Conservation (phyloP, 30 jellyfish, hydroid and myxozoan genomes). For the Nemopilema nomurai region DNA sequence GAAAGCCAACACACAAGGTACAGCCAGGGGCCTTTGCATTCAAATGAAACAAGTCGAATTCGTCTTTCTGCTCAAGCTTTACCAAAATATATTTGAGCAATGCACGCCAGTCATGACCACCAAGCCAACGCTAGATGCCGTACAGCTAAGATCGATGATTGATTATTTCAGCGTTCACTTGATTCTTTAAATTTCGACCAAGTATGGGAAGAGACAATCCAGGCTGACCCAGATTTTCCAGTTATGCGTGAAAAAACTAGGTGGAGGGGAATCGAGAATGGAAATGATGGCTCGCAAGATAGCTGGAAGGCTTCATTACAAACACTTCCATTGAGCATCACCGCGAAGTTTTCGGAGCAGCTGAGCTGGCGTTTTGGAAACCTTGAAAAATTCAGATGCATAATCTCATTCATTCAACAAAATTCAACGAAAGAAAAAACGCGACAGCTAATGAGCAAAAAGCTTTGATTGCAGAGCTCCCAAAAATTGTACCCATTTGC, state of each 20-base stretch:
- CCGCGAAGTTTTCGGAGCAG: constrained; percentile 33
- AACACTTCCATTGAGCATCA: neutral
- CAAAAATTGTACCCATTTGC: constrained; percentile 55
- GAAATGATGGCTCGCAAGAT: constrained; percentile 33
- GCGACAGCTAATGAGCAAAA: constrained; percentile 29
- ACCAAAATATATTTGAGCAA: constrained; percentile 16
- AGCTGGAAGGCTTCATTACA: constrained; percentile 22
- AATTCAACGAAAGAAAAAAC: constrained; percentile 23
- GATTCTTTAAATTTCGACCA: constrained; percentile 4
- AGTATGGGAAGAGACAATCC: constrained; percentile 48
- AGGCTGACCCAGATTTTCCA: constrained; percentile 52
- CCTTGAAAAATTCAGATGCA: constrained; percentile 32
- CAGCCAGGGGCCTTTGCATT: constrained; percentile 41
- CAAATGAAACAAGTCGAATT: constrained; percentile 36
- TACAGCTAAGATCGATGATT: too few species aligned
- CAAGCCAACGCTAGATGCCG: constrained; percentile 38
- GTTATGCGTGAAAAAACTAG: constrained; percentile 49
- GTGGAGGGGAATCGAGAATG: constrained; percentile 59
- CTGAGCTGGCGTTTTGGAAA: constrained; percentile 49
- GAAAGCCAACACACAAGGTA: constrained; percentile 31
- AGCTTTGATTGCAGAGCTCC: constrained; percentile 23
- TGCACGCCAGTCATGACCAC: constrained; percentile 37
- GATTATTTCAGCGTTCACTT: constrained; percentile 16
- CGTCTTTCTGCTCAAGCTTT: constrained; percentile 20
- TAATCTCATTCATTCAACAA: constrained; percentile 44